Percentiles rank a stretch among this genome's conserved stretches.
These are phyloP conservation scores for Hypanus sabinus DNA, from an alignment of 2,113 vertebrate species.

Conservation along the genomic window DNA sequence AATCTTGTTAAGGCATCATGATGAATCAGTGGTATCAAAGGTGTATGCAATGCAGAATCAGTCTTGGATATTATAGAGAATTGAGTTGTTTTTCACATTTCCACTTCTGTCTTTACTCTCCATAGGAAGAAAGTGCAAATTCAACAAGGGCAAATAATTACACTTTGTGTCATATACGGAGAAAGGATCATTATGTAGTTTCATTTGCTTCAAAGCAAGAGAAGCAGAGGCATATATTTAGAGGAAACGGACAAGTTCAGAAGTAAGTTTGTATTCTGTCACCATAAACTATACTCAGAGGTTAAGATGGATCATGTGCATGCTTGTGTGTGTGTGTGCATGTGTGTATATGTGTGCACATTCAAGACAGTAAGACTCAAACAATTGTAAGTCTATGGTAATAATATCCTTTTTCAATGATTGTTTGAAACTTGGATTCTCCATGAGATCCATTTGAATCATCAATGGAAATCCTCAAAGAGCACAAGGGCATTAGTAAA, in stretches of 20 bases:
- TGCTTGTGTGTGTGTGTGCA: too few relatives aligned
- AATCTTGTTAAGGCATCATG: not conserved
- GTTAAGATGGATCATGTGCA: too few relatives aligned
- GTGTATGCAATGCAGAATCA: not conserved
- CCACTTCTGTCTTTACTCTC: slow-evolving; percentile 41
- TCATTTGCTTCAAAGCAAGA: slow-evolving; percentile 61
- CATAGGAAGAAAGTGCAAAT: slow-evolving; percentile 50
- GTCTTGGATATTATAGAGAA: not conserved
- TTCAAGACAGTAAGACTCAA: too few relatives aligned
- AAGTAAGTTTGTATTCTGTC: slow-evolving; percentile 58
- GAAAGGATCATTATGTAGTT: slow-evolving; percentile 62
- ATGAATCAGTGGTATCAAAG: not conserved
- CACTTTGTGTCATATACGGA: slow-evolving; percentile 66
- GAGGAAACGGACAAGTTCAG: slow-evolving; percentile 59
- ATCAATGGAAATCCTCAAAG: too few relatives aligned
- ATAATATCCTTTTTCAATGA: too few relatives aligned
- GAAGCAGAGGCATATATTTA: slow-evolving; percentile 66
- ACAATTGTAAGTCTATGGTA: too few relatives aligned
- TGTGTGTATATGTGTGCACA: too few relatives aligned
- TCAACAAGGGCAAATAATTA: slow-evolving; percentile 54
- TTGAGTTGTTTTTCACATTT: not conserved
- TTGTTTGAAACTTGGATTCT: too few relatives aligned
- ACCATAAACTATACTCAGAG: too few relatives aligned
- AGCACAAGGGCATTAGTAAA: too few relatives aligned
- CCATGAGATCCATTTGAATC: too few relatives aligned